Conservation (phyloP, 2,888 invertebrate genomes). For the Spialia ferax region DNA sequence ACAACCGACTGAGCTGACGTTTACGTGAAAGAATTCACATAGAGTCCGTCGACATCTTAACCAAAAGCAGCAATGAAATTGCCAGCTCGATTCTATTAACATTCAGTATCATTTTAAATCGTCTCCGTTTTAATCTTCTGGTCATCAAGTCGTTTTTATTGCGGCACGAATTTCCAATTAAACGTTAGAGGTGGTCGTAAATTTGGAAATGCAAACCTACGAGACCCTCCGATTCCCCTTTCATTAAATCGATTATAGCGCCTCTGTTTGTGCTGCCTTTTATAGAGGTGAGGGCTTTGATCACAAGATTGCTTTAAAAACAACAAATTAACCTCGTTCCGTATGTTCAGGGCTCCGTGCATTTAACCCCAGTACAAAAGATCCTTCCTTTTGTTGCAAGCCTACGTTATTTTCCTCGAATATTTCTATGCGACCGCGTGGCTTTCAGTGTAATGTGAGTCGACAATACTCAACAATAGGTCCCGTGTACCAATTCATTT, state of each 20-base stretch:
- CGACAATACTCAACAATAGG: constrained; percentile 7
- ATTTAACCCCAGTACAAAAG: background rate
- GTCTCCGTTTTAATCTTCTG: constrained; percentile 69
- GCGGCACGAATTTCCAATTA: constrained; percentile 80
- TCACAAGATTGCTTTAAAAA: constrained; percentile 75
- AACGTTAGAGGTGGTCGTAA: constrained; percentile 77
- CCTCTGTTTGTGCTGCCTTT: constrained; percentile 71
- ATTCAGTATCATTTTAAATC: constrained; percentile 60
- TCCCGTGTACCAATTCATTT: background rate
- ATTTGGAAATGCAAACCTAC: constrained; percentile 76
- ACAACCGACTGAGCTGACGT: too few species aligned
- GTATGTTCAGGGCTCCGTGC: constrained; percentile 14
- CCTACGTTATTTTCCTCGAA: constrained; percentile 10
- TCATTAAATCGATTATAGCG: constrained; percentile 80
- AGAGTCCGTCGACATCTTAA: background rate
- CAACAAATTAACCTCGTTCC: constrained; percentile 54
- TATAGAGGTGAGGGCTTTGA: constrained; percentile 72
- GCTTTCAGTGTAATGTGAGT: constrained; percentile 17
- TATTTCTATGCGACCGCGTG: constrained; percentile 2
- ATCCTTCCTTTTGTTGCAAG: constrained; percentile 7
- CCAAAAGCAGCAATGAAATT: constrained; percentile 46
- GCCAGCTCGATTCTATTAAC: constrained; percentile 54
- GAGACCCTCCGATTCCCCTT: constrained; percentile 76
- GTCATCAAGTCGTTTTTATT: constrained; percentile 80
- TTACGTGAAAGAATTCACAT: too few species aligned